These are phyloP conservation scores for Pangasius sanitwongsei DNA, from an alignment of 2,797 vertebrate genomes.

Conservation along the genomic window DNA sequence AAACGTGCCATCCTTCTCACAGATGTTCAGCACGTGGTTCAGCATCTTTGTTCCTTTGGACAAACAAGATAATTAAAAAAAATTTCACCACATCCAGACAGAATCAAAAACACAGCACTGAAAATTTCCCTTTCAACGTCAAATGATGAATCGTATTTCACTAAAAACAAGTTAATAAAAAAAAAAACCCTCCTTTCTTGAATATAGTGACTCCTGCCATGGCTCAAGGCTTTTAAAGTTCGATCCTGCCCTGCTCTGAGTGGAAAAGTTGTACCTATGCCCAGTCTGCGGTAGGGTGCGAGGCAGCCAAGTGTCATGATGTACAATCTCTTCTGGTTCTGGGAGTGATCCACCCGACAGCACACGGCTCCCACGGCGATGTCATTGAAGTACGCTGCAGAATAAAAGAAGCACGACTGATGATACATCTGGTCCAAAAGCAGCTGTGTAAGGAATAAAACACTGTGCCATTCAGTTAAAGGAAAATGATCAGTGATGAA, in stretches of 20 bases:
- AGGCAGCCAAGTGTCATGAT: constrained; percentile 99
- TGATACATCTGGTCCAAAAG: background rate
- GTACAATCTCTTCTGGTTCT: constrained; percentile 99
- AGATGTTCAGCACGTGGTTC: constrained; percentile 99
- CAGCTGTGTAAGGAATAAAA: background rate
- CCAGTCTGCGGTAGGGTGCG: constrained; percentile 97
- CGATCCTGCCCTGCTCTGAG: background rate
- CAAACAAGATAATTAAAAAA: constrained; percentile 16
- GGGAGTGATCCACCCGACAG: constrained; percentile 98
- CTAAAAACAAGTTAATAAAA: background rate
- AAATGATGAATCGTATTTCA: background rate
- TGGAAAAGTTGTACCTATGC: constrained; percentile 85
- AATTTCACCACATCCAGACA: background rate
- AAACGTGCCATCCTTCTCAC: constrained; percentile 99
- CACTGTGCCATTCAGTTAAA: background rate
- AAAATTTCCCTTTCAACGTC: background rate
- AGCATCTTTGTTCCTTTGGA: constrained; percentile 97
- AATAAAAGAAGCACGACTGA: constrained; percentile 27
- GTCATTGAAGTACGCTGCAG: constrained; percentile 98
- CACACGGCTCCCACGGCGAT: constrained; percentile 98
- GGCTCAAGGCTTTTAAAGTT: background rate
- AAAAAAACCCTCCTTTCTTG: background rate
- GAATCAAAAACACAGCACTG: background rate
- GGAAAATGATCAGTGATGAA: background rate
- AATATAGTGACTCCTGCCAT: background rate